A percentile compares a stretch with the other conserved stretches of the same genome.
Conservation (phyloP, 2,113 vertebrate species). For the Corynorhinus townsendii region DNA sequence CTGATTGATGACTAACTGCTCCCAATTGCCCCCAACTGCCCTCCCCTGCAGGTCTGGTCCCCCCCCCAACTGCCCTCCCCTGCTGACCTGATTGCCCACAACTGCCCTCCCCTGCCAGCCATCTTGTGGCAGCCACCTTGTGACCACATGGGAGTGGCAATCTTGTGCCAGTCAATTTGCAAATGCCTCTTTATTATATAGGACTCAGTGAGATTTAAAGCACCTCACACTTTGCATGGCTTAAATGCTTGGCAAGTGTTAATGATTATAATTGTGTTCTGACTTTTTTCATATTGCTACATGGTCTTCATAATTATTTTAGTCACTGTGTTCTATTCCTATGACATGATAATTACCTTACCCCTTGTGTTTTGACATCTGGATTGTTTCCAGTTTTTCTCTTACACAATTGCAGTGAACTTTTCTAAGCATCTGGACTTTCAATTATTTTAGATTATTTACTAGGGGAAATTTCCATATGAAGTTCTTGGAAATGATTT, state of each 20-base stretch:
- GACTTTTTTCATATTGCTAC: not conserved
- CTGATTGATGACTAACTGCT: too few relatives aligned
- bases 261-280: not conserved
- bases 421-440: not conserved
- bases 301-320: not conserved
- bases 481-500: not conserved
- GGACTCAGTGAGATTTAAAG: not conserved
- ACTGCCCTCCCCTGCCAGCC: too few relatives aligned
- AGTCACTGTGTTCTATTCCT: not conserved
- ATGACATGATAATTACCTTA: not conserved
- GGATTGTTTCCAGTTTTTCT: not conserved
- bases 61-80: too few relatives aligned
- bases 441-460: slow-evolving; percentile 1
- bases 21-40: too few relatives aligned
- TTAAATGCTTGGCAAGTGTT: not conserved
- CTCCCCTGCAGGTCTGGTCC: too few relatives aligned
- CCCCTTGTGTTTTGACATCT: not conserved
- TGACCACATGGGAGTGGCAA: too few relatives aligned
- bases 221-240: not conserved
- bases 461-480: not conserved
- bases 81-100: too few relatives aligned
- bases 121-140: too few relatives aligned
- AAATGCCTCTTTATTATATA: too few relatives aligned
- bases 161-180: too few relatives aligned
- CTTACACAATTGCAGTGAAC: not conserved